Evolutionary conservation across 2,888 invertebrate species (phyloP), one percentile per base, ranked within the genome.

Genomic region (Pristionchus maxplancki): DNA sequence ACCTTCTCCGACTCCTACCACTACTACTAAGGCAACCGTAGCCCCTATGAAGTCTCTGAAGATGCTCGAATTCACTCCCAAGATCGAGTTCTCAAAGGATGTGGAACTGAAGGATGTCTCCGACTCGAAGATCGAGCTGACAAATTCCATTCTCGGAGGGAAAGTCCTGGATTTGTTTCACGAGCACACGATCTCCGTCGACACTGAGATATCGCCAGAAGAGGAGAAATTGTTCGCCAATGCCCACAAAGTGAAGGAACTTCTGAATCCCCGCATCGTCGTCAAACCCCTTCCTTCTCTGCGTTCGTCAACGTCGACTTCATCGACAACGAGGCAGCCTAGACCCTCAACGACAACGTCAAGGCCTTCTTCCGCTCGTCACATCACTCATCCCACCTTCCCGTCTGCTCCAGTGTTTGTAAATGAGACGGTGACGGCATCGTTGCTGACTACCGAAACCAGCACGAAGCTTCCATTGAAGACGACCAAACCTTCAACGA

Each of bases 221-320:
- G 85, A 85, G 48, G 85, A 85, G 40, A 62, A 40, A 9, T 17
- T 85, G 15, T 85, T 85, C 64, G 85, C 24, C 20, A 44, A 40
- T 34, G 44, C 85, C 5, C 62, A 53, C 13, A 40, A 40, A 15
- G 85, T 48, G 28, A 85, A 85, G 85, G 48, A 85, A n/a, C 48
- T 85, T 31, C 48, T 85, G 44, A 85, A 85, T n/a, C 85, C 85
- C 1, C 37, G 50, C 0, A 53, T 64, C n/a, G 40, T 85, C 24
- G 31, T 40, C 40, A 58, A 48, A 13, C 85, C 85, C 0, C 64
- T 85, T 0, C 85, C 85, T 0, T 34, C 6, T 11, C 11, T n/a
- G 37, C 13, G 28, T 6, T 58, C 83, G 8, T 40, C 62, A 1
- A 31, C 31, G 53, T 11, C 44, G 13, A 11, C 48, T 1, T 24